Evolutionary conservation across 2,888 invertebrate species (phyloP).

Genomic region (Scrobipalpa atriplicella): DNA sequence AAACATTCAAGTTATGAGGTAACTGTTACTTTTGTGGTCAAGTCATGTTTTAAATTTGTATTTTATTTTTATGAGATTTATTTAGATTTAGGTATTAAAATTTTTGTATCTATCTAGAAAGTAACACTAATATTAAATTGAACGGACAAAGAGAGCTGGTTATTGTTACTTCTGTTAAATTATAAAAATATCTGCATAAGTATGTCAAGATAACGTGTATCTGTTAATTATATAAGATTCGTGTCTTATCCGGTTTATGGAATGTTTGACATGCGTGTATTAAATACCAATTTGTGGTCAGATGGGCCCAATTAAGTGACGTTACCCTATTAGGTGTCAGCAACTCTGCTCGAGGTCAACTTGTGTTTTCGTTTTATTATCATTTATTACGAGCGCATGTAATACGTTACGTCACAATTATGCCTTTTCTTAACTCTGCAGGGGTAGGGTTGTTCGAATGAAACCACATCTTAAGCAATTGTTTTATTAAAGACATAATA

Average conservation of each 20-base stretch:
- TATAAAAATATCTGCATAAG: too few species aligned
- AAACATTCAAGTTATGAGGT: constrained; percentile 42
- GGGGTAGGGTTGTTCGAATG: constrained; percentile 37
- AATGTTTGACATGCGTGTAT: too few species aligned
- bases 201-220: too few species aligned
- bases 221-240: too few species aligned
- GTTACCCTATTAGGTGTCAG: constrained; percentile 43
- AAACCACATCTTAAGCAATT: constrained; percentile 70
- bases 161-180: too few species aligned
- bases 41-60: neutral
- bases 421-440: neutral
- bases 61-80: neutral
- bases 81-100: neutral
- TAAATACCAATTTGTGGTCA: neutral
- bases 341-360: constrained; percentile 51
- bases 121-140: too few species aligned
- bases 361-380: constrained; percentile 37
- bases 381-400: constrained; percentile 1
- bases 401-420: neutral
- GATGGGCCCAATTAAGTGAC: neutral
- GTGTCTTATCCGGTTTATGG: too few species aligned
- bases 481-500: constrained; percentile 82
- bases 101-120: neutral
- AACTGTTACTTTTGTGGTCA: neutral
- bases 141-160: too few species aligned